phyloP scores from a whole-genome alignment of 2,888 invertebrate genomes.

The Lacanobia wlatinum region DNA sequence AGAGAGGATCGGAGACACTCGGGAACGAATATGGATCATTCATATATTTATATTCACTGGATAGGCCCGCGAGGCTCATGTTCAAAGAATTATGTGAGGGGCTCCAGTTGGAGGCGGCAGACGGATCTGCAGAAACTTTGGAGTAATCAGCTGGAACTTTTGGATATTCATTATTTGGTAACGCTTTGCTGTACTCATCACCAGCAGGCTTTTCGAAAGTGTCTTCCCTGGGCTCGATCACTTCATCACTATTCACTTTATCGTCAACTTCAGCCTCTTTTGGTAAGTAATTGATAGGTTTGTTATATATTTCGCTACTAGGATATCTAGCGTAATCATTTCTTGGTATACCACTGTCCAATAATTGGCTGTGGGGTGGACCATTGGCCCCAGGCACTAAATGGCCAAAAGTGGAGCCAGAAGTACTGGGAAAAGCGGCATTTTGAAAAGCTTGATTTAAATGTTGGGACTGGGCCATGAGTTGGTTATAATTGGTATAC shows the following conservation, averaged over 20 bases:
- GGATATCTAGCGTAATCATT: conserved; percentile 87
- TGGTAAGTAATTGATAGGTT: conserved; percentile 86
- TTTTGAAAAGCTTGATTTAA: conserved; percentile 90
- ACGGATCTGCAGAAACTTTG: conserved; percentile 88
- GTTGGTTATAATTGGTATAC: conserved; percentile 89
- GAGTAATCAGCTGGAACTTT: conserved; percentile 90
- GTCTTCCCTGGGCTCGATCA: conserved; percentile 85
- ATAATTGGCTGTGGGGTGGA: conserved; percentile 87
- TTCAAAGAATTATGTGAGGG: conserved; percentile 88
- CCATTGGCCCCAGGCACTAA: conserved; percentile 88
- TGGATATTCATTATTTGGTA: conserved; percentile 90
- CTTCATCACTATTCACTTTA: conserved; percentile 83
- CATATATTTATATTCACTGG: conserved; percentile 89
- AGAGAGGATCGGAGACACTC: conserved; percentile 85
- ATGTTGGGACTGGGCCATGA: conserved; percentile 91
- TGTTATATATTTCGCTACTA: conserved; percentile 83
- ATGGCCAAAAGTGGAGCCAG: conserved; percentile 86
- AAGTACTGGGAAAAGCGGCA: conserved; percentile 88
- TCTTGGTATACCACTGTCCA: conserved; percentile 88
- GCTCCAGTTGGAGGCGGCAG: conserved; percentile 89
- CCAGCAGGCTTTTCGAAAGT: conserved; percentile 81
- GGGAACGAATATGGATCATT: conserved; percentile 88
- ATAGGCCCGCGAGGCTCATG: conserved; percentile 87
- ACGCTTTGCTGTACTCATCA: conserved; percentile 84
- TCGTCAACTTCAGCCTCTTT: conserved; percentile 85